Evolutionary conservation across 2,888 invertebrate genomes (phyloP), one percentile per base, ranked within the genome.

Genomic region (Microplitis manilae): DNA sequence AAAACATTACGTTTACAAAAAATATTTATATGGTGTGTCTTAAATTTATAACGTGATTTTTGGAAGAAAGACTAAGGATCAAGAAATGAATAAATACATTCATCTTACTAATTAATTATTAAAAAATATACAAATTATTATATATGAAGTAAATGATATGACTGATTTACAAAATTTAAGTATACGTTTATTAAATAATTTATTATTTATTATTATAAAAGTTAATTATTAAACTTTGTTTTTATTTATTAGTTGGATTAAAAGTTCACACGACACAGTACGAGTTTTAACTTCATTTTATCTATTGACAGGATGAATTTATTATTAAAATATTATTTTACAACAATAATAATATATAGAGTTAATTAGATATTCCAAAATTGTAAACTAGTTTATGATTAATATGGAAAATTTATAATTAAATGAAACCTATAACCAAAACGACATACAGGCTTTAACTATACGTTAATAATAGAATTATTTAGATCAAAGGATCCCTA

Each of bases 131-230:
- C 30, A 20, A 74, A 50, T 50, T 50, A 50, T 50, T 50, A 50
- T 50, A 50, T 39, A 50, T 62, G 20, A 6, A 67, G 38, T 39
- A 74, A 74, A 39, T 39, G 15, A 68, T 74, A 39, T 68, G 74
- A 68, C 68, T 74, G 74, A 74, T 39, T 39, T 68, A 38, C 30
- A 4, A 30, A 39, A 38, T 67, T 73, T 73, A 67, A 67, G 41
- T 50, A n/a, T 38, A 67, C 8, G 60, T 61, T 67, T 67, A 30
- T 59, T 30, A 40, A 67, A 67, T n/a, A 73, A 61, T 67, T 67
- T 67, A 67, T 61, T 38, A 60, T 61, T 39, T 13, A 40, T 60
- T 17, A 62, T 60, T 68, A 61, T 68, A 40, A 61, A 7, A 39
- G n/a, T 30, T 62, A 75, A 61, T 61, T 17, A 68, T 75, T 61